Base-by-base conservation (phyloP, 2,797 vertebrate genomes). In the Hyperoplus lanceolatus region DNA sequence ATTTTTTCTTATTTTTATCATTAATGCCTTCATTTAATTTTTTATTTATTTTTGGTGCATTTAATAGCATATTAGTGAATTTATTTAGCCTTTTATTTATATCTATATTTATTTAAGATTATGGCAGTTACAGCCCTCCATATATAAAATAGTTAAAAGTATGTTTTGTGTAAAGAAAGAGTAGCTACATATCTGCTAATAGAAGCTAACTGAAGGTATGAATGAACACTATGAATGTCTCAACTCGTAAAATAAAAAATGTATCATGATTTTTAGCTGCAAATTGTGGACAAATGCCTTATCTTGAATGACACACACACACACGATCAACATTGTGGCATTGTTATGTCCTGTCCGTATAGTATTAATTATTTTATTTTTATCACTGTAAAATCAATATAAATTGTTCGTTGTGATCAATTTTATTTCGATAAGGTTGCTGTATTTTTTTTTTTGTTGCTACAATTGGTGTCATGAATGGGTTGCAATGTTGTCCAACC, bases 201-300 rank as follows among this genome's bases (percentile, higher is more conserved):
- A 59, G 61, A 69, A 1, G 38, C 46, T 57, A 63, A 57, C 39
- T 63, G 75, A 89, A 87, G 70, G 83, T 88, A 75, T 87, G 45
- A 50, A 49, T 80, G 67, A 79, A 84, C 21, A 76, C 84, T 67
- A 79, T 93, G 91, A 93, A 94, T 93, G 93, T 93, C 86, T 81
- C 78, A 75, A 36, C 51, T 64, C 73, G 80, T 61, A 46, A 29
- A 29, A 80, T 70, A 12, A 85, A 60, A 73, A 60, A 73, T 69
- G 67, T 88, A 29, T 84, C 69, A 81, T 84, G 54, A 76, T 91
- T 88, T 88, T 89, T 88, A 91, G 83, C 86, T 89, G 86, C 79
- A 83, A 85, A 80, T 87, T 85, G 82, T 89, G 87, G 80, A 91
- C 72, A 63, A 93, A 29, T 90, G 92, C 93, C 93, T 95, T 95